A percentile compares a stretch with the other conserved stretches of the same genome.
phyloP scores from a whole-genome alignment of 1,140 invertebrate species.

The Nephila pilipes region DNA sequence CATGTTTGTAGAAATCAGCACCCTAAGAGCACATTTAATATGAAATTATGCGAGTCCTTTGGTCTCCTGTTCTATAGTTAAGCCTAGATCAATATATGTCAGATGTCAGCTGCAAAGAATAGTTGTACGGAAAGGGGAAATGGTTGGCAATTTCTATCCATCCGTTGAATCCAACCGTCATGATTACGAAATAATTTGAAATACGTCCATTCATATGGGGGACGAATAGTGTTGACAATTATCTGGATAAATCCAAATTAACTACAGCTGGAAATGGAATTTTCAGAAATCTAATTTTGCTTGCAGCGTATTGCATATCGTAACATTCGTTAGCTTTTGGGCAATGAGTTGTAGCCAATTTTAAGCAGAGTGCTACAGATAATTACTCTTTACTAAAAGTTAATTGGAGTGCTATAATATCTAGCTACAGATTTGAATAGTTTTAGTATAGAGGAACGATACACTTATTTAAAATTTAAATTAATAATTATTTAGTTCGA shows the following conservation, averaged over 20 bases:
- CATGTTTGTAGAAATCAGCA: not conserved
- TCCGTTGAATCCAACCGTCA: not conserved
- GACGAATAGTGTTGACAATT: not conserved
- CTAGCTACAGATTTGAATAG: too few species aligned
- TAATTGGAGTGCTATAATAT: not conserved
- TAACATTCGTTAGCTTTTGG: not conserved
- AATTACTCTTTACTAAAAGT: not conserved
- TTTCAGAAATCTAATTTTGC: slow-evolving; percentile 21
- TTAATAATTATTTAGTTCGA: too few species aligned
- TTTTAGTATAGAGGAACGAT: too few species aligned
- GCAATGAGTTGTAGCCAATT: not conserved
- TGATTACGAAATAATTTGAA: slow-evolving; percentile 26
- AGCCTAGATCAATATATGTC: not conserved
- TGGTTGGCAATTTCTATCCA: not conserved
- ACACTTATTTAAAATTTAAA: too few species aligned
- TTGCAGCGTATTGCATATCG: not conserved
- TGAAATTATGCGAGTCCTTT: slow-evolving; percentile 7
- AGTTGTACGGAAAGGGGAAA: not conserved
- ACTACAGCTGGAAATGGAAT: slow-evolving; percentile 13
- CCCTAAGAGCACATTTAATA: not conserved
- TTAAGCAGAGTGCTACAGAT: not conserved
- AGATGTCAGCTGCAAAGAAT: not conserved
- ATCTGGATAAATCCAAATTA: slow-evolving; percentile 19
- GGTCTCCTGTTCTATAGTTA: not conserved
- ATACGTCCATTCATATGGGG: not conserved